A percentile compares a stretch with the other conserved stretches of the same genome.
Conservation (phyloP, 1,140 invertebrate species). For the Caenorhabditis briggsae region DNA sequence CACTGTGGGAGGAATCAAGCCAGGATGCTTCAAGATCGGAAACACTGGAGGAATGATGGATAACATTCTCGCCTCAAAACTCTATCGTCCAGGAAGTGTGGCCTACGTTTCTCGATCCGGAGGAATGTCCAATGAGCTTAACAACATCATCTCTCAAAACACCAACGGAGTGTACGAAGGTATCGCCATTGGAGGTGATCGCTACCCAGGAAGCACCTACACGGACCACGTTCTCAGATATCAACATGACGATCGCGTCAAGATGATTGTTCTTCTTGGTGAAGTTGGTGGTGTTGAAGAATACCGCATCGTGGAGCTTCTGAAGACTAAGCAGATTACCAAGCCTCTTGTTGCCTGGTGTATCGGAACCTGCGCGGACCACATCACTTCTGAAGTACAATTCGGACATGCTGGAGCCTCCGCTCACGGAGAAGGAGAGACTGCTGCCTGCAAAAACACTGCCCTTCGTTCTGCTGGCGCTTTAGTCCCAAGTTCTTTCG, state of each 20-base stretch:
- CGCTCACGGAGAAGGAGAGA: constrained; percentile 92
- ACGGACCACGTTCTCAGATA: constrained; percentile 95
- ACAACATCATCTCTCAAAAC: constrained; percentile 96
- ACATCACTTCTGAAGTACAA: constrained; percentile 83
- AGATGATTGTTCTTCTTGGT: constrained; percentile 49
- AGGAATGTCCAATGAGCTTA: constrained; percentile 99
- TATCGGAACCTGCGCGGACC: constrained; percentile 87
- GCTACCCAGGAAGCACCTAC: constrained; percentile 85
- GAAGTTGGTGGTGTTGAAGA: constrained; percentile 82
- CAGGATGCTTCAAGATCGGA: constrained; percentile 99
- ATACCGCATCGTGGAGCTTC: constrained; percentile 92
- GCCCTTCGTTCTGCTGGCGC: constrained; percentile 88
- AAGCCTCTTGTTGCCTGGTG: constrained; percentile 99
- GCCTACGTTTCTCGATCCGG: constrained; percentile 98
- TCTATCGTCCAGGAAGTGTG: constrained; percentile 93
- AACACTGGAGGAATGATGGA: constrained; percentile 99
- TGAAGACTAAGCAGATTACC: constrained; percentile 86
- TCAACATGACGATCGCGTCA: constrained; percentile 77
- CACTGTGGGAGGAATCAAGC: constrained; percentile 94
- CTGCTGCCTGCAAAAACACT: constrained; percentile 91
- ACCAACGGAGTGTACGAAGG: constrained; percentile 90
- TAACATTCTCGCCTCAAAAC: constrained; percentile 96
- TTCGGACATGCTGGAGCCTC: constrained; percentile 99
- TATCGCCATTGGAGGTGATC: constrained; percentile 75
- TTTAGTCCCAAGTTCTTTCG: constrained; percentile 90